A percentile compares a stretch with the other conserved stretches of the same genome.
Evolutionary conservation across 2,113 vertebrate species (phyloP).

Genomic region (Rhynchomys soricoides): DNA sequence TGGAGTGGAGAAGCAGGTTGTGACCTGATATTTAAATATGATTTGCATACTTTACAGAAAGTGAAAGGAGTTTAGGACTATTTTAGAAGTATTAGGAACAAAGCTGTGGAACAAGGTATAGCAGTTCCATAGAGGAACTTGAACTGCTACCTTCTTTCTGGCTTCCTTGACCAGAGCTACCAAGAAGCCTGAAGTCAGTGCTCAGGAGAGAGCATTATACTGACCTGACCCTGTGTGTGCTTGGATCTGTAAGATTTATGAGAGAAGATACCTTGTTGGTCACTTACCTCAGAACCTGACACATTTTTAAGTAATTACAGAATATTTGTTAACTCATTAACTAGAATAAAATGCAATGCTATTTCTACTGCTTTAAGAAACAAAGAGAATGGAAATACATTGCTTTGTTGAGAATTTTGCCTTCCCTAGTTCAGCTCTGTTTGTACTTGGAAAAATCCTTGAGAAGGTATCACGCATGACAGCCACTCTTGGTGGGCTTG

Average conservation of each 20-base stretch:
- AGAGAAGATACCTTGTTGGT: neutral
- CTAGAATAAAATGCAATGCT: constrained; percentile 9
- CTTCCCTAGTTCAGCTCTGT: neutral
- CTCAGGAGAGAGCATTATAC: neutral
- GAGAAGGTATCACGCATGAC: neutral
- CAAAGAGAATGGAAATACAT: neutral
- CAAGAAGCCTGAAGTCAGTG: neutral
- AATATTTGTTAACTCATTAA: constrained; percentile 2
- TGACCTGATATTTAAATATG: constrained; percentile 41
- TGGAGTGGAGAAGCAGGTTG: constrained; percentile 37
- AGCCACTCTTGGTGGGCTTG: neutral
- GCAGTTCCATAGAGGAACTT: neutral
- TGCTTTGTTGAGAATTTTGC: neutral
- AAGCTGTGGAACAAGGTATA: neutral
- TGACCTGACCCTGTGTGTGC: neutral
- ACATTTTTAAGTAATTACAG: neutral
- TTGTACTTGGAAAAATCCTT: neutral
- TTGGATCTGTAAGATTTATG: neutral
- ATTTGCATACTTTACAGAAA: constrained; percentile 24
- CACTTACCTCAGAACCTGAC: neutral
- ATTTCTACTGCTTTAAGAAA: neutral
- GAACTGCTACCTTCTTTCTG: neutral
- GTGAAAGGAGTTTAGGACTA: constrained; percentile 29
- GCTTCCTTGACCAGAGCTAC: neutral
- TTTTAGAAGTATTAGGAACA: neutral